Conservation (phyloP, 2,113 vertebrate genomes). For the Antennarius striatus region DNA sequence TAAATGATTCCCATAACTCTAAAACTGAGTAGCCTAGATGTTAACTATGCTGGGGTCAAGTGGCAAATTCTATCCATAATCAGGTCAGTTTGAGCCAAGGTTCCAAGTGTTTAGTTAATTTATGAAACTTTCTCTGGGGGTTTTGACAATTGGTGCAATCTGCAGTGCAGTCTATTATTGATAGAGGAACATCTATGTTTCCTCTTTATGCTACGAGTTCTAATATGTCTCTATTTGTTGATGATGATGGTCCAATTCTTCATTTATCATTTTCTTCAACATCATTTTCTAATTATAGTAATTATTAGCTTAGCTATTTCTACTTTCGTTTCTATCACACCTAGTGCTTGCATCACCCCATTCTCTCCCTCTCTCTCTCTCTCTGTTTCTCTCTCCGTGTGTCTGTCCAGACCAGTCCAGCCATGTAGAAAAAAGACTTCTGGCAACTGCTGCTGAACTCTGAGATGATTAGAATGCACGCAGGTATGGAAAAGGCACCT, state of each 20-base stretch:
- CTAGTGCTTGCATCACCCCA: conserved; percentile 1
- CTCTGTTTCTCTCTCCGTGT: conserved; percentile 11
- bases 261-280: too few species aligned
- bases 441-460: conserved; percentile 15
- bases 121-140: background rate
- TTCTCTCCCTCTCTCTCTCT: too few species aligned
- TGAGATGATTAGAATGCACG: conserved; percentile 62
- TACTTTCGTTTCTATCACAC: conserved; percentile 6
- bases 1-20: conserved; percentile 44
- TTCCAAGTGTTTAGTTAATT: background rate
- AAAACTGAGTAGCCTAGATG: conserved; percentile 20
- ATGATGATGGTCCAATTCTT: too few species aligned
- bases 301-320: conserved; percentile 1
- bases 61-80: conserved; percentile 27
- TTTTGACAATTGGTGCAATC: background rate
- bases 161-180: conserved; percentile 3
- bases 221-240: background rate
- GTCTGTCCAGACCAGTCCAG: conserved; percentile 41
- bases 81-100: conserved; percentile 21
- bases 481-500: conserved; percentile 54
- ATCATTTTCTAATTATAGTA: too few species aligned
- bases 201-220: background rate
- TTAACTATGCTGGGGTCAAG: conserved; percentile 38
- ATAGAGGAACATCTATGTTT: background rate
- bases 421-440: conserved; percentile 31